Evolutionary conservation across 2,888 invertebrate species (phyloP).

Genomic region (Tetragonula carbonaria): DNA sequence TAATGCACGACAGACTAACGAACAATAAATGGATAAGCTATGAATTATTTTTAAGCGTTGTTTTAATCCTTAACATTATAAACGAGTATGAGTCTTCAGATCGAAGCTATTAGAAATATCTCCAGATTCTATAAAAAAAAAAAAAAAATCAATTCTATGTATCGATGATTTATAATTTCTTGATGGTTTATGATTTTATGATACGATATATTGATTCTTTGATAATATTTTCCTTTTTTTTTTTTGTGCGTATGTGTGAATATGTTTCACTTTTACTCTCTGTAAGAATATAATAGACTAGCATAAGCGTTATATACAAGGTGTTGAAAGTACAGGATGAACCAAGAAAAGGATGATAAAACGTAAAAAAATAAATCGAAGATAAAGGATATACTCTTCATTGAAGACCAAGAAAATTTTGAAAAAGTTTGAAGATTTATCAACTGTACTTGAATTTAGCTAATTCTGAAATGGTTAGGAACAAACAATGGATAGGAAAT

Average conservation of each 20-base stretch:
- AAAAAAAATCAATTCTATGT: neutral
- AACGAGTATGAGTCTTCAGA: neutral
- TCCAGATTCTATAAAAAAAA: neutral
- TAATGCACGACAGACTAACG: neutral
- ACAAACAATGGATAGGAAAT: no score
- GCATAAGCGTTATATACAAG: no score
- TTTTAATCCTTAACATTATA: neutral
- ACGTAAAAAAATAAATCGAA: no score
- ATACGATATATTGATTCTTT: neutral
- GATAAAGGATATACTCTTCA: no score
- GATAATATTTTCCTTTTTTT: neutral
- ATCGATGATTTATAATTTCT: neutral
- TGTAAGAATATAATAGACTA: neutral
- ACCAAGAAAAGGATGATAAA: no score
- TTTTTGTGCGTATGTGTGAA: no score
- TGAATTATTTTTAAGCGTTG: neutral
- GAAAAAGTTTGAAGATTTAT: no score
- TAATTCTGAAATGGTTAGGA: no score
- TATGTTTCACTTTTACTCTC: neutral
- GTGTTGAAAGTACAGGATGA: no score
- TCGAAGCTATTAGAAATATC: neutral
- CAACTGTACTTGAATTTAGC: no score
- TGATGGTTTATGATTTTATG: neutral
- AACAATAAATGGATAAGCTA: neutral
- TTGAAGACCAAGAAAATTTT: no score